phyloP scores from a whole-genome alignment of 2,797 vertebrate genomes.

The Clarias pachynema region DNA sequence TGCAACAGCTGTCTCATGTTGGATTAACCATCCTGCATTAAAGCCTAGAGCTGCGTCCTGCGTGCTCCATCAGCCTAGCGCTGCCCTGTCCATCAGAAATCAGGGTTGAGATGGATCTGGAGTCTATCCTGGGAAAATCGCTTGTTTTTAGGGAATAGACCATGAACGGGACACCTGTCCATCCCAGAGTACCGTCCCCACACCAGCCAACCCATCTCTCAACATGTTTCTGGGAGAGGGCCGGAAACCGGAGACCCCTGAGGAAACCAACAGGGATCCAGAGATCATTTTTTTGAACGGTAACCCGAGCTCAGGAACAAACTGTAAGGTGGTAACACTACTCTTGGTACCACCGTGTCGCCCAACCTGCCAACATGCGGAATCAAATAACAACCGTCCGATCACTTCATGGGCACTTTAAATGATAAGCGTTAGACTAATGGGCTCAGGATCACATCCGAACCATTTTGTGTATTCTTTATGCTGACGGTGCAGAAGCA shows the following conservation, averaged over 20 bases:
- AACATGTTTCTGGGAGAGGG: not conserved
- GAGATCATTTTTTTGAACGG: no score
- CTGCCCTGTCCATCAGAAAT: conserved; percentile 37
- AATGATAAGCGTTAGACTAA: conserved; percentile 51
- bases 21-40: no score
- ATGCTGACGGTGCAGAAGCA: conserved; percentile 70
- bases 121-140: not conserved
- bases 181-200: not conserved
- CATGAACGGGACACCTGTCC: not conserved
- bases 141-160: not conserved
- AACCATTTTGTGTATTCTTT: conserved; percentile 63
- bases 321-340: not conserved
- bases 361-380: not conserved
- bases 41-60: no score
- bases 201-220: not conserved
- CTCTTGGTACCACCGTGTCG: not conserved
- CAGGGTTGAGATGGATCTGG: not conserved
- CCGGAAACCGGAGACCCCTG: not conserved
- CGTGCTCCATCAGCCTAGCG: not conserved
- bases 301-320: not conserved
- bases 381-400: not conserved
- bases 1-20: conserved; percentile 62
- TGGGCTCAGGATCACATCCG: conserved; percentile 62
- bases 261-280: not conserved
- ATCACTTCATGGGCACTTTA: not conserved